A percentile compares a stretch with the other conserved stretches of the same genome.
These are phyloP conservation scores for Lagenorhynchus albirostris DNA, from an alignment of 2,113 vertebrate genomes.

Conservation along the genomic window DNA sequence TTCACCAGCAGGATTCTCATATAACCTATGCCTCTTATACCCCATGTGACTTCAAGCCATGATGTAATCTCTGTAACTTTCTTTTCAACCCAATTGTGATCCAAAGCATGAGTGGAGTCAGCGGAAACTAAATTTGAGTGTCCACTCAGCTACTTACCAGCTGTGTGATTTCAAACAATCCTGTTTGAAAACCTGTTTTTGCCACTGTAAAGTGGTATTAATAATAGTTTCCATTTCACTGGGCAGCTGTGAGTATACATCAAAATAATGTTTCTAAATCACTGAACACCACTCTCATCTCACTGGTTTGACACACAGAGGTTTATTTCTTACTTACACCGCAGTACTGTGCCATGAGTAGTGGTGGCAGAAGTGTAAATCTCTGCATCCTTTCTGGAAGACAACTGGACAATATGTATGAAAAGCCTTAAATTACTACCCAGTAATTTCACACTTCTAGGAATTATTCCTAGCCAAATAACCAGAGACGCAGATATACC, in stretches of 20 bases:
- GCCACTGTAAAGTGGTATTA: background rate
- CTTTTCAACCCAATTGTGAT: background rate
- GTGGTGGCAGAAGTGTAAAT: too few species aligned
- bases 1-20: background rate
- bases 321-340: background rate
- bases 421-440: background rate
- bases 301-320: background rate
- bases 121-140: background rate
- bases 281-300: background rate
- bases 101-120: background rate
- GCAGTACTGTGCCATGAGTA: background rate
- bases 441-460: background rate
- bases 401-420: background rate
- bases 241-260: background rate
- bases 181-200: background rate
- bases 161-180: background rate
- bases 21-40: background rate
- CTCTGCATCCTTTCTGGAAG: background rate
- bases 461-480: background rate
- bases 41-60: background rate
- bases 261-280: background rate
- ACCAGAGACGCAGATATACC: background rate
- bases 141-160: background rate
- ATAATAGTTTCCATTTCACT: background rate
- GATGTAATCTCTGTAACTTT: background rate